Evolutionary conservation across 2,888 invertebrate genomes (phyloP).

Genomic region (Leuctra nigra): DNA sequence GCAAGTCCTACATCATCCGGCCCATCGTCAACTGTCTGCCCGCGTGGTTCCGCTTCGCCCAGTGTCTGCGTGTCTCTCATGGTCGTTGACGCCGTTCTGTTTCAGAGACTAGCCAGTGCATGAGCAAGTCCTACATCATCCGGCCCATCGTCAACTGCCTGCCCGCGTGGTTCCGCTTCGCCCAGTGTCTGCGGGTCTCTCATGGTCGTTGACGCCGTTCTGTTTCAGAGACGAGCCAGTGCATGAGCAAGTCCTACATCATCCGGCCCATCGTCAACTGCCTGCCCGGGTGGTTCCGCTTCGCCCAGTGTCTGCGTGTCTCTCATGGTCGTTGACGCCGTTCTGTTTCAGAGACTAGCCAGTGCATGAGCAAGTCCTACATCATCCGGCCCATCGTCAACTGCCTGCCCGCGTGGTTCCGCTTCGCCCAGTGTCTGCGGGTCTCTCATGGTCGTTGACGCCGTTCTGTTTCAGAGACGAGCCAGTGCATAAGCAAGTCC

Average conservation of each 20-base stretch:
- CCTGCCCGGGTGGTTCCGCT: constrained; percentile 95
- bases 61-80: constrained; percentile 89
- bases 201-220: too few relatives aligned
- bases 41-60: constrained; percentile 96
- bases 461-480: too few relatives aligned
- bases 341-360: constrained; percentile 54
- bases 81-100: too few relatives aligned
- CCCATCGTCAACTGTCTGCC: constrained; percentile 88
- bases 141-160: constrained; percentile 83
- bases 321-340: too few relatives aligned
- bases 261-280: constrained; percentile 82
- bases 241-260: constrained; percentile 63
- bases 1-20: constrained; percentile 66
- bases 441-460: too few relatives aligned
- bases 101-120: constrained; percentile 57
- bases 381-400: constrained; percentile 79
- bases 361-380: constrained; percentile 63
- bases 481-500: constrained; percentile 62
- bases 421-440: constrained; percentile 96
- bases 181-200: constrained; percentile 94
- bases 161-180: constrained; percentile 97
- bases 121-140: constrained; percentile 64
- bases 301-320: constrained; percentile 93
- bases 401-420: constrained; percentile 93
- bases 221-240: constrained; percentile 57